Percentiles rank a stretch among this genome's conserved stretches.
phyloP scores from a whole-genome alignment of 2,888 invertebrate genomes.

The Phengaris arion region DNA sequence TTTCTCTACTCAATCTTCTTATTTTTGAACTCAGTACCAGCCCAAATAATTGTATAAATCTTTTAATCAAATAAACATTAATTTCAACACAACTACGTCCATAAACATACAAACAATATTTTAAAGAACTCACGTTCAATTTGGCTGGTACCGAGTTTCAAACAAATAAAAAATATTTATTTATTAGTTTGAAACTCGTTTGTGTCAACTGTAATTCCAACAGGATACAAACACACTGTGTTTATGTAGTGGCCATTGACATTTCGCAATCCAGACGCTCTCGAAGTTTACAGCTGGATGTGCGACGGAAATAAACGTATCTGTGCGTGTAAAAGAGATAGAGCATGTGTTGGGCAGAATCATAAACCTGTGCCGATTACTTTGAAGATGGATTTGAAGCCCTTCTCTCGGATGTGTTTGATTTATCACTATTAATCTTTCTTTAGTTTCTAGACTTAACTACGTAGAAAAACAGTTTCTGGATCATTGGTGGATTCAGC shows the following conservation, averaged over 20 bases:
- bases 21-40: too few relatives aligned
- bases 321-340: neutral
- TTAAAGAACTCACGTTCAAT: too few relatives aligned
- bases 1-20: too few relatives aligned
- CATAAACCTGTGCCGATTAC: neutral
- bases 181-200: neutral
- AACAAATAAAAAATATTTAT: too few relatives aligned
- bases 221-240: constrained; percentile 3
- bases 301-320: neutral
- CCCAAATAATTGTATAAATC: too few relatives aligned
- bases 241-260: constrained; percentile 22
- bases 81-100: too few relatives aligned
- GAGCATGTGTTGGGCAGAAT: neutral
- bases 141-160: too few relatives aligned
- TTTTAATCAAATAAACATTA: too few relatives aligned
- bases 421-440: neutral
- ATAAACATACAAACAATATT: too few relatives aligned
- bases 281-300: neutral
- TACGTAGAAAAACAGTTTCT: too few relatives aligned
- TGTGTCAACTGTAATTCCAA: neutral
- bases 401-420: neutral
- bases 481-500: too few relatives aligned
- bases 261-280: constrained; percentile 10
- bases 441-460: neutral
- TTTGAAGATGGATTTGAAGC: neutral